These are phyloP conservation scores for Nesoenas mayeri DNA, from an alignment of 2,113 vertebrate genomes.

Conservation along the genomic window DNA sequence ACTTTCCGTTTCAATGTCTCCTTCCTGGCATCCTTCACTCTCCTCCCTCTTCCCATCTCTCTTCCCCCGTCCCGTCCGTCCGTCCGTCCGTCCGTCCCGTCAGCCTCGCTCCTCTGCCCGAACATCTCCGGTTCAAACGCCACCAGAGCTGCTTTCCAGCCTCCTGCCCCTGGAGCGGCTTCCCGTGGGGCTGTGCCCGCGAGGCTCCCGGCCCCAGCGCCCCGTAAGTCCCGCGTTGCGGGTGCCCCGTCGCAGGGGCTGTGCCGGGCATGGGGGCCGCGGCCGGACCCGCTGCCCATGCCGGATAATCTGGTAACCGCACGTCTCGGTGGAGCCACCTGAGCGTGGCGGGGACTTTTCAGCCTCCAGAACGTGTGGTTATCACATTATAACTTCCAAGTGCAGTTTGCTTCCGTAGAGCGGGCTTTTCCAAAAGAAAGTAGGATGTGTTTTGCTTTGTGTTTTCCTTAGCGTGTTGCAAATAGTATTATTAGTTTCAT, in stretches of 20 bases:
- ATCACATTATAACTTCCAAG: background rate
- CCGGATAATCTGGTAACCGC: background rate
- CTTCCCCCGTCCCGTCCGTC: background rate
- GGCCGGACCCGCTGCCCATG: background rate
- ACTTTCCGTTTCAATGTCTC: background rate
- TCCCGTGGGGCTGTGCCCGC: constrained; percentile 30
- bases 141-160: constrained; percentile 54
- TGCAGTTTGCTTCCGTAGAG: background rate
- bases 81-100: background rate
- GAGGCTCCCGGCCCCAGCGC: constrained; percentile 41
- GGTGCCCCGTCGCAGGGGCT: background rate
- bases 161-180: constrained; percentile 61
- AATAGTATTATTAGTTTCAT: background rate
- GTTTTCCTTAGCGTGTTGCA: accelerated
- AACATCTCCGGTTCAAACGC: constrained; percentile 45
- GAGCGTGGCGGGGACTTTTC: accelerated
- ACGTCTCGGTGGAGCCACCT: background rate
- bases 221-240: constrained; percentile 41
- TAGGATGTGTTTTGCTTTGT: accelerated
- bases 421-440: accelerated
- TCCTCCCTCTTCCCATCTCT: background rate
- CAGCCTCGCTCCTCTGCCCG: constrained; percentile 59
- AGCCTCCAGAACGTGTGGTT: background rate
- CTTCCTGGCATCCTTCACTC: background rate
- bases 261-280: background rate